phyloP scores from a whole-genome alignment of 2,888 invertebrate species.

The Xanthorhoe designata region DNA sequence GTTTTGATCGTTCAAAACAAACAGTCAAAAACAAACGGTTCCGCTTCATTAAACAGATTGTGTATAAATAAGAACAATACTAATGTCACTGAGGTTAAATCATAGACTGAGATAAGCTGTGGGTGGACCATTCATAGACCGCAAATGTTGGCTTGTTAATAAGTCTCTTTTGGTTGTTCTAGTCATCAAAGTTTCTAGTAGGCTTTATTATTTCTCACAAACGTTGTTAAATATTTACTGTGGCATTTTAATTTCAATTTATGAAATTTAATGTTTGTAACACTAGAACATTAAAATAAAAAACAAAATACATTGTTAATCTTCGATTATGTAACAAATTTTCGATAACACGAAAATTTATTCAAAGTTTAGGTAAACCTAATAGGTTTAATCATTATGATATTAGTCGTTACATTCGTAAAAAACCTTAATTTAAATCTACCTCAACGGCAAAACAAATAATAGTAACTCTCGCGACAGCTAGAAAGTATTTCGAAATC shows the following conservation, averaged over 20 bases:
- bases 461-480: too few relatives aligned
- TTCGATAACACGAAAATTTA: too few relatives aligned
- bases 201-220: background rate
- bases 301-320: background rate
- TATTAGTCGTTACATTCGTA: too few relatives aligned
- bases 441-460: too few relatives aligned
- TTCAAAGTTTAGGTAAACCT: too few relatives aligned
- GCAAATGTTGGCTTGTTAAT: slow-evolving; percentile 10
- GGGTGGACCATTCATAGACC: slow-evolving; percentile 7
- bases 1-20: too few relatives aligned
- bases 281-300: background rate
- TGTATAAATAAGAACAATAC: too few relatives aligned
- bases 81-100: slow-evolving; percentile 6
- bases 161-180: slow-evolving; percentile 3
- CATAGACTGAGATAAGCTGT: background rate
- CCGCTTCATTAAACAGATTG: too few relatives aligned
- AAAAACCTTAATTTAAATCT: too few relatives aligned
- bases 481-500: background rate
- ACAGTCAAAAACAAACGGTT: too few relatives aligned
- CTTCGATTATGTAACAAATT: too few relatives aligned
- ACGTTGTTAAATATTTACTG: background rate
- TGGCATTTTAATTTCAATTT: background rate
- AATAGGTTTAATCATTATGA: too few relatives aligned
- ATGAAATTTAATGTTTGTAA: background rate
- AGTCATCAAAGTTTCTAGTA: slow-evolving; percentile 4